Conservation (phyloP, 2,797 vertebrate genomes). For the Gambelia wislizenii region DNA sequence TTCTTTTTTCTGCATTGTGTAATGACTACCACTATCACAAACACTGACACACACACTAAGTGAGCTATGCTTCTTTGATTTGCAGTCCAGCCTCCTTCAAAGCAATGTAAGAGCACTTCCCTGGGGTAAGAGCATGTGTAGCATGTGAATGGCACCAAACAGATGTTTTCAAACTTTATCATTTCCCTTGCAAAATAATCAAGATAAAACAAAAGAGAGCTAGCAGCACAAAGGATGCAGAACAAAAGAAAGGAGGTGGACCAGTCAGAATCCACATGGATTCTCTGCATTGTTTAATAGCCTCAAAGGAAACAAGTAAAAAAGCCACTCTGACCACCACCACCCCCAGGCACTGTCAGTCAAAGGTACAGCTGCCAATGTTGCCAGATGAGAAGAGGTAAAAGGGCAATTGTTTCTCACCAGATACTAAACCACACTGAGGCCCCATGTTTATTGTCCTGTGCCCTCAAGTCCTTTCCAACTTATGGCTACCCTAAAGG, state of each 20-base stretch:
- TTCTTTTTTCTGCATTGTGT: too few relatives aligned
- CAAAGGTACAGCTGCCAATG: background rate
- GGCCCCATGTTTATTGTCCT: too few relatives aligned
- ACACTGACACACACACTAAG: too few relatives aligned
- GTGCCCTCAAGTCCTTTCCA: too few relatives aligned
- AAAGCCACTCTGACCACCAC: background rate
- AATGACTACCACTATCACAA: too few relatives aligned
- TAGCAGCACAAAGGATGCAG: background rate
- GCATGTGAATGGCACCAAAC: background rate
- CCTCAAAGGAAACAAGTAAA: slow-evolving; percentile 4
- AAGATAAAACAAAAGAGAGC: slow-evolving; percentile 3
- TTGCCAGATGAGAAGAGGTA: background rate
- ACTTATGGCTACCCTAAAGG: too few relatives aligned
- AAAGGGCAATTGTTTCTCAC: too few relatives aligned
- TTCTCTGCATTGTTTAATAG: background rate
- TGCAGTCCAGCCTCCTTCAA: background rate
- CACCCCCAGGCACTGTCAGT: background rate
- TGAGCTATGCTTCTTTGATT: too few relatives aligned
- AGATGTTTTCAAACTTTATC: slow-evolving; percentile 8
- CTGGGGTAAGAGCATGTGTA: background rate
- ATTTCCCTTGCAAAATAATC: background rate
- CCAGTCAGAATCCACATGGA: background rate
- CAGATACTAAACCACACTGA: too few relatives aligned
- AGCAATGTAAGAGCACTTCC: background rate
- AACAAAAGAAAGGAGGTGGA: background rate